Percentiles rank a stretch among this genome's conserved stretches.
These are phyloP conservation scores for Phrynocephalus vlangalii DNA, from an alignment of 2,797 vertebrate genomes.

Conservation along the genomic window DNA sequence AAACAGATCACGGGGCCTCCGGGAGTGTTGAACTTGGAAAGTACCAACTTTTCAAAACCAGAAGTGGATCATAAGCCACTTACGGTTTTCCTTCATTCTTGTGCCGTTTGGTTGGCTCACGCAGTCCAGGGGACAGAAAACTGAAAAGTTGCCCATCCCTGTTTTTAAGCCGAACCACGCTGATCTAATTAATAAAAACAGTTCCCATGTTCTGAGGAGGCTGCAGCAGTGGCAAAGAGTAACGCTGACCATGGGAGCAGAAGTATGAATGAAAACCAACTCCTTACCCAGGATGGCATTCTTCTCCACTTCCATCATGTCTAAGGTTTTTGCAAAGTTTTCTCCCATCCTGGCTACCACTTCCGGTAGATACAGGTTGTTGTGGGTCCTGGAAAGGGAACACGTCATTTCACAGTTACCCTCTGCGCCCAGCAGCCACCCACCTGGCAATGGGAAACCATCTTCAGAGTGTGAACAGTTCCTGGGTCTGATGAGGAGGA, in stretches of 20 bases:
- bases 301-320: constrained; percentile 92
- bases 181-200: not conserved
- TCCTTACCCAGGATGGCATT: constrained; percentile 90
- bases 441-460: constrained; percentile 64
- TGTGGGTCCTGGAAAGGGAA: constrained; percentile 88
- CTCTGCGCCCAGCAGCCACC: constrained; percentile 16
- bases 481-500: constrained; percentile 71
- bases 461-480: constrained; percentile 71
- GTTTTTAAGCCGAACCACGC: not conserved
- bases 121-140: no score
- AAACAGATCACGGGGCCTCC: no score
- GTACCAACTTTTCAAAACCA: no score
- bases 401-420: constrained; percentile 43
- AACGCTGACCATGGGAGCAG: not conserved
- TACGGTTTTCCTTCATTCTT: no score
- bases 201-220: not conserved
- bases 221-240: not conserved
- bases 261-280: constrained; percentile 1
- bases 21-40: no score
- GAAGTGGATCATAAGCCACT: no score
- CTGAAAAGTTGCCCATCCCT: no score
- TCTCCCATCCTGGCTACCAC: constrained; percentile 89
- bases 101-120: no score
- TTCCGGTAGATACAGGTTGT: constrained; percentile 91
- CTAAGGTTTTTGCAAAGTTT: constrained; percentile 85